Evolutionary conservation across 2,888 invertebrate species (phyloP).

Genomic region (Anticlea derivata): DNA sequence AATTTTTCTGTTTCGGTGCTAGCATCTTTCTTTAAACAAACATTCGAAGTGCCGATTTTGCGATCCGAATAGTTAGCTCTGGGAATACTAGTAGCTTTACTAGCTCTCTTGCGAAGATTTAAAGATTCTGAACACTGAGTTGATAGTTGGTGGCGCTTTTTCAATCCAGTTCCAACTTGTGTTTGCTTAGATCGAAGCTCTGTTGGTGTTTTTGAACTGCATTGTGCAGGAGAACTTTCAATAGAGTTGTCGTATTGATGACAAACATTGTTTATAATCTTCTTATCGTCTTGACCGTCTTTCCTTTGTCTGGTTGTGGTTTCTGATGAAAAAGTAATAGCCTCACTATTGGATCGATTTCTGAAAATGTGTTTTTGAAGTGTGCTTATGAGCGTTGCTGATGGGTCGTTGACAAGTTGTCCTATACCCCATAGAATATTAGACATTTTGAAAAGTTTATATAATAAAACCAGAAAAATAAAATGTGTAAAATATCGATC

Average conservation of each 20-base stretch:
- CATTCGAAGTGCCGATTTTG: constrained; percentile 37
- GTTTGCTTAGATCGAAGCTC: constrained; percentile 35
- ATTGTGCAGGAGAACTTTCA: constrained; percentile 6
- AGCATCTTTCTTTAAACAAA: constrained; percentile 42
- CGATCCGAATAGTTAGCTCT: constrained; percentile 39
- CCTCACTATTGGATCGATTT: constrained; percentile 19
- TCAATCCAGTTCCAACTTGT: constrained; percentile 47
- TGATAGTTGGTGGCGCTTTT: constrained; percentile 40
- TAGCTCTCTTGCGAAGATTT: constrained; percentile 26
- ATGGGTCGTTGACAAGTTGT: constrained; percentile 63
- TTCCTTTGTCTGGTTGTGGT: constrained; percentile 3
- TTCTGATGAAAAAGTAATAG: constrained; percentile 9
- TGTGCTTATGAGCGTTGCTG: constrained; percentile 52
- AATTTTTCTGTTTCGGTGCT: constrained; percentile 41
- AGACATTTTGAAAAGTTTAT: constrained; percentile 44
- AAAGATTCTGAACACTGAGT: constrained; percentile 45
- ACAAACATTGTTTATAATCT: not conserved
- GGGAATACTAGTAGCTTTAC: constrained; percentile 50
- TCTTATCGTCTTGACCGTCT: not conserved
- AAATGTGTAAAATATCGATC: not conserved
- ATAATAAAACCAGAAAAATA: not conserved
- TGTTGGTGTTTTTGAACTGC: constrained; percentile 13
- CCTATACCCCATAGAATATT: constrained; percentile 59
- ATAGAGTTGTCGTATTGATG: not conserved
- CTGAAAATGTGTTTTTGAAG: constrained; percentile 45